Conservation (phyloP, 2,113 vertebrate species). For the Malaclemys terrapin region DNA sequence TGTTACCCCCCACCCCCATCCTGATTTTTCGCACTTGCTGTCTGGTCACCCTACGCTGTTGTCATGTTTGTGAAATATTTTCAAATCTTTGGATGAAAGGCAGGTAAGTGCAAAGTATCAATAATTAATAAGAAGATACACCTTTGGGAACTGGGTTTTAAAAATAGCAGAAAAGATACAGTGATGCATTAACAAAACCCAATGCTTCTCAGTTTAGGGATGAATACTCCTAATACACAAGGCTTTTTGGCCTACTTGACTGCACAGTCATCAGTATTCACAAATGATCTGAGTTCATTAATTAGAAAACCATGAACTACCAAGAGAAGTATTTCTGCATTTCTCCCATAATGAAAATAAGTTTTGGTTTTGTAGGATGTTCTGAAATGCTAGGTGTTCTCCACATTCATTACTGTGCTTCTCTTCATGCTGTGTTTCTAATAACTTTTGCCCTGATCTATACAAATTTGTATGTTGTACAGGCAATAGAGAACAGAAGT, state of each 20-base stretch:
- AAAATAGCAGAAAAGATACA: not conserved
- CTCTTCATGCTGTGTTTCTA: not conserved
- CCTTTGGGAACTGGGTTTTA: not conserved
- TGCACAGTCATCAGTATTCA: not conserved
- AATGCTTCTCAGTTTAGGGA: not conserved
- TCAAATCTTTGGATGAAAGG: slow-evolving; percentile 23
- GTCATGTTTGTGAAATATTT: slow-evolving; percentile 19
- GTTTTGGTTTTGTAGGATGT: slow-evolving; percentile 18
- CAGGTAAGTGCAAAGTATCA: not conserved
- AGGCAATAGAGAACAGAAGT: not conserved
- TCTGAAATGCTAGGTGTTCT: slow-evolving; percentile 15
- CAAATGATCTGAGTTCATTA: not conserved
- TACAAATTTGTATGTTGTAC: slow-evolving; percentile 2
- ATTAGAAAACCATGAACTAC: not conserved
- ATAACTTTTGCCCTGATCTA: not conserved
- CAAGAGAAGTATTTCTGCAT: not conserved
- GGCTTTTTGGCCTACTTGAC: not conserved
- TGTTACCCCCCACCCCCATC: too few species aligned
- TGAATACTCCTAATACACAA: not conserved
- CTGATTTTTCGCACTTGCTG: too few species aligned
- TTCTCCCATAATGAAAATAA: not conserved
- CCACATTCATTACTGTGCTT: not conserved
- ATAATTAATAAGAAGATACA: not conserved
- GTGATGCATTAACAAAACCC: not conserved
- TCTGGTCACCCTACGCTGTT: not conserved